These are phyloP conservation scores for Macrosiphum euphorbiae DNA, from an alignment of 2,888 invertebrate genomes.

Conservation along the genomic window DNA sequence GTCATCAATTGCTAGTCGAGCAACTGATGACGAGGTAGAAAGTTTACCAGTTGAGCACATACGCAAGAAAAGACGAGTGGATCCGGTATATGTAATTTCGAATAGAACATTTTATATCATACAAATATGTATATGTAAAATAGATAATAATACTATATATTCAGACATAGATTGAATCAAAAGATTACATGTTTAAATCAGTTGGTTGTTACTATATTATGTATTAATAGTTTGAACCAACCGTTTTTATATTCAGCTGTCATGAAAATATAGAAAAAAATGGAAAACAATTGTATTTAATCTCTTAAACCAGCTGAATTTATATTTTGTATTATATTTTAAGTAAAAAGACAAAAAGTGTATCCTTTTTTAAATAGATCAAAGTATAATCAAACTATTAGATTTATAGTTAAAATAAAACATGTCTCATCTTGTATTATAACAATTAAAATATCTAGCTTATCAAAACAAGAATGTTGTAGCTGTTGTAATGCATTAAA, in stretches of 20 bases:
- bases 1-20: conserved; percentile 85
- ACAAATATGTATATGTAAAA: not conserved
- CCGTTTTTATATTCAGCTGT: not conserved
- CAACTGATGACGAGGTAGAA: conserved; percentile 80
- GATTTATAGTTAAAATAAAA: not conserved
- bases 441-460: not conserved
- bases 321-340: not conserved
- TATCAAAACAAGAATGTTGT: not conserved
- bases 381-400: not conserved
- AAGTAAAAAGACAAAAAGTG: too few relatives aligned
- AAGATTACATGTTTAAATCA: not conserved
- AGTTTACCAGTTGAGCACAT: conserved; percentile 74
- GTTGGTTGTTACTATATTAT: not conserved
- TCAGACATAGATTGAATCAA: not conserved
- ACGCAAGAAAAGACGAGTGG: conserved; percentile 80
- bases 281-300: not conserved
- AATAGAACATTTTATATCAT: conserved; percentile 59
- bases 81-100: conserved; percentile 75
- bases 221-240: not conserved
- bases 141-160: conserved; percentile 13
- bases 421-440: not conserved
- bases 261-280: not conserved
- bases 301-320: not conserved
- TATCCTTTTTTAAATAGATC: not conserved
- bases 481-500: not conserved